Evolutionary conservation across 2,113 vertebrate species (phyloP).

Genomic region (Nothocercus julius): DNA sequence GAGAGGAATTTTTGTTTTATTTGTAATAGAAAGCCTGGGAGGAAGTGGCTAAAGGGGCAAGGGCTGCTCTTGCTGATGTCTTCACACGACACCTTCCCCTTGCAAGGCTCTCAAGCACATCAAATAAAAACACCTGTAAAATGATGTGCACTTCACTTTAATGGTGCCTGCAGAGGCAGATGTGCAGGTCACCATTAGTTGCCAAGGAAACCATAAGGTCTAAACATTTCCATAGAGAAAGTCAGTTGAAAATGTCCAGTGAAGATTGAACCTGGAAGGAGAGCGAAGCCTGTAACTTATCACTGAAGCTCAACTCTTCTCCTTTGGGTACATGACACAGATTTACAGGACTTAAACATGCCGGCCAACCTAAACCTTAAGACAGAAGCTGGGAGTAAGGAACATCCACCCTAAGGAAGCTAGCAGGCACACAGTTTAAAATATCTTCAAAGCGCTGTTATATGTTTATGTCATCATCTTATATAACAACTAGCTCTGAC

Average conservation of each 20-base stretch:
- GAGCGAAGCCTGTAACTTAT: not conserved
- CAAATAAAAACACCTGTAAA: constrained; percentile 16
- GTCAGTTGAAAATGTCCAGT: not conserved
- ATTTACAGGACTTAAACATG: not conserved
- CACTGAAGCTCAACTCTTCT: not conserved
- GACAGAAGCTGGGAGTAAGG: not conserved
- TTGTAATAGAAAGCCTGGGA: not conserved
- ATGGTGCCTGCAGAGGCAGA: not conserved
- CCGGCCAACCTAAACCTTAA: not conserved
- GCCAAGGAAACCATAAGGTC: not conserved
- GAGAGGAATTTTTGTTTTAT: not conserved
- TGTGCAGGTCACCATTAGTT: not conserved
- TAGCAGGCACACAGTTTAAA: not conserved
- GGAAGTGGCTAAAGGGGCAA: not conserved
- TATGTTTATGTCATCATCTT: not conserved
- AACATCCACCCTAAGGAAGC: not conserved
- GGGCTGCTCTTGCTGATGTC: not conserved
- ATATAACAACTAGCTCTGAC: not conserved
- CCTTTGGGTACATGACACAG: not conserved
- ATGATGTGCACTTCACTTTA: not conserved
- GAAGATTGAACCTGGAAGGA: not conserved
- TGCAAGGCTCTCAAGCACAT: not conserved
- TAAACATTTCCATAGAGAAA: not conserved
- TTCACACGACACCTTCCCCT: not conserved
- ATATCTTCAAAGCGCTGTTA: not conserved